A percentile compares a stretch with the other conserved stretches of the same genome.
Evolutionary conservation across 2,797 vertebrate species (phyloP).

Genomic region (Tokudaia tokunoshimensis): DNA sequence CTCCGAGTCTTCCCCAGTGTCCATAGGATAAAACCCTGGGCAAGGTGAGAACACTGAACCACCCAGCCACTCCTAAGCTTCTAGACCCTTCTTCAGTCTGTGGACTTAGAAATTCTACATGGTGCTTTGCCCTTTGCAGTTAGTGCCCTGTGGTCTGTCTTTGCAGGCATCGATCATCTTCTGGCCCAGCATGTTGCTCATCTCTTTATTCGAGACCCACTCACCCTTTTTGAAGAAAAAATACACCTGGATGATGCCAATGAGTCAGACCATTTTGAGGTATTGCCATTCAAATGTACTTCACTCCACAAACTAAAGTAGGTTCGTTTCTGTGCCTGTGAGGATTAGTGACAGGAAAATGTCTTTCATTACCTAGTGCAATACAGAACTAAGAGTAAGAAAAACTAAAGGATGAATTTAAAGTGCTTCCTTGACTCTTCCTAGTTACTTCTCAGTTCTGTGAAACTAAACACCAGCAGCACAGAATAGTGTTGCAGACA

Average conservation of each 20-base stretch:
- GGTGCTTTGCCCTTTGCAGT: neutral
- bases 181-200: conserved; percentile 99
- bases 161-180: conserved; percentile 96
- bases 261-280: conserved; percentile 99
- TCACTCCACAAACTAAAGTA: neutral
- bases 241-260: conserved; percentile 98
- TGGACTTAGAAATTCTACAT: neutral
- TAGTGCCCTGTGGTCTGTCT: conserved; percentile 64
- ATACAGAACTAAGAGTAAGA: neutral
- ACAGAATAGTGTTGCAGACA: neutral
- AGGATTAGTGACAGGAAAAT: neutral
- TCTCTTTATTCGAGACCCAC: conserved; percentile 98
- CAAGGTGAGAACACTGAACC: neutral
- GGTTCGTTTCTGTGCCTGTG: neutral
- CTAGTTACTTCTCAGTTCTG: neutral
- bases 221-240: conserved; percentile 97
- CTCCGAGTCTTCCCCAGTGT: neutral
- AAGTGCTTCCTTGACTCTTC: neutral
- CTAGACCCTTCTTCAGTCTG: conserved; percentile 38
- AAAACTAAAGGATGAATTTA: neutral
- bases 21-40: conserved; percentile 36
- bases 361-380: neutral
- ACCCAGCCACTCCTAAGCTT: conserved; percentile 6
- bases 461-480: neutral
- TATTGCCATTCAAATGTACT: conserved; percentile 76